phyloP scores from a whole-genome alignment of 2,797 vertebrate genomes.

The Lutjanus argentimaculatus region DNA sequence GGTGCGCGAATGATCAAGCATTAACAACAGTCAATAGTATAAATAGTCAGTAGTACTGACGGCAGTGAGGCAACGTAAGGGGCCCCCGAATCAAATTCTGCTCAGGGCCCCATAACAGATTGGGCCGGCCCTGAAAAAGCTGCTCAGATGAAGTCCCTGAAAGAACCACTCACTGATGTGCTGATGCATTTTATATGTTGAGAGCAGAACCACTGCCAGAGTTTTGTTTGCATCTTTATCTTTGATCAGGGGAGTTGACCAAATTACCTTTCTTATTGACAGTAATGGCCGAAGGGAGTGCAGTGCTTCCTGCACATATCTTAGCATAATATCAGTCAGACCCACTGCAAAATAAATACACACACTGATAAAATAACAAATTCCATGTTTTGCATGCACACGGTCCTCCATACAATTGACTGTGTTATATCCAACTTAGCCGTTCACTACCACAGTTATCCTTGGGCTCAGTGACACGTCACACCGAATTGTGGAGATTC shows the following conservation, averaged over 20 bases:
- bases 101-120: no score
- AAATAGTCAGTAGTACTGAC: no score
- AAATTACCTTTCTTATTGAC: slow-evolving; percentile 41
- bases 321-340: slow-evolving; percentile 38
- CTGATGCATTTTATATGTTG: slow-evolving; percentile 12
- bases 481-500: neutral
- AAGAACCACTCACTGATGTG: slow-evolving; percentile 1
- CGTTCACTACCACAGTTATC: neutral
- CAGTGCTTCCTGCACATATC: slow-evolving; percentile 40
- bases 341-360: neutral
- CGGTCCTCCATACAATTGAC: neutral
- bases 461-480: neutral
- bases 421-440: neutral
- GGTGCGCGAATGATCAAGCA: no score
- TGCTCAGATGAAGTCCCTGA: neutral
- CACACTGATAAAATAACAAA: neutral
- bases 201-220: neutral
- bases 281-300: neutral
- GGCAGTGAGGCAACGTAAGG: no score
- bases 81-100: no score
- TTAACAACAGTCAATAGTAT: no score
- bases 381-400: neutral
- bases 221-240: slow-evolving; percentile 41
- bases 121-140: neutral
- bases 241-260: slow-evolving; percentile 48